Conservation (phyloP, 2,888 invertebrate species). For the Ligdia adustata region DNA sequence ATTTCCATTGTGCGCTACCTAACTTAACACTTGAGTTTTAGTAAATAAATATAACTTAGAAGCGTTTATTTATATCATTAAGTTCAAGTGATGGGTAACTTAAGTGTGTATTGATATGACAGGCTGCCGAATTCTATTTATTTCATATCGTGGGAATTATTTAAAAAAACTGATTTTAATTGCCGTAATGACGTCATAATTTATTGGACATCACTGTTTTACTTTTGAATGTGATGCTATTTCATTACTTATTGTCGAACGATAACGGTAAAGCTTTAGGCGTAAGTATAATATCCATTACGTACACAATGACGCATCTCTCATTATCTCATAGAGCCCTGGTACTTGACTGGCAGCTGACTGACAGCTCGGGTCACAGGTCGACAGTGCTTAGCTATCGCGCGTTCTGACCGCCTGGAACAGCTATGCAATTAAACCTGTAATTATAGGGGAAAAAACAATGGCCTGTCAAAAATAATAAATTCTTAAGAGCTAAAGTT, state of each 20-base stretch:
- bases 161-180: slow-evolving; percentile 1
- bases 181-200: background rate
- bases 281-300: slow-evolving; percentile 1
- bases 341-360: slow-evolving; percentile 40
- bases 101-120: slow-evolving; percentile 7
- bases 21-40: slow-evolving; percentile 10
- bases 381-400: slow-evolving; percentile 34
- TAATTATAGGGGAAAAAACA: slow-evolving; percentile 50
- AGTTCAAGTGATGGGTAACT: slow-evolving; percentile 21
- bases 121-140: slow-evolving; percentile 22
- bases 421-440: slow-evolving; percentile 56
- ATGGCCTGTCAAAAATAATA: slow-evolving; percentile 12
- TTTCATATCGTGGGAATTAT: slow-evolving; percentile 11
- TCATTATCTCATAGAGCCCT: slow-evolving; percentile 50
- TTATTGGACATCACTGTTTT: no score
- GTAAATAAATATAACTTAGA: slow-evolving; percentile 18
- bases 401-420: slow-evolving; percentile 49
- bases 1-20: slow-evolving; percentile 6
- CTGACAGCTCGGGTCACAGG: slow-evolving; percentile 57
- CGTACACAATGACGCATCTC: slow-evolving; percentile 22
- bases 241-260: no score
- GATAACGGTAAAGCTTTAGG: background rate
- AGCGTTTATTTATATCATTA: slow-evolving; percentile 28
- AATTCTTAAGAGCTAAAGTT: background rate
- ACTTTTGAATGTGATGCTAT: no score